A percentile compares a stretch with the other conserved stretches of the same genome.
Evolutionary conservation across 92 coral and sea anemone genomes (phyloP).

Genomic region (Bergia puertoricense): DNA sequence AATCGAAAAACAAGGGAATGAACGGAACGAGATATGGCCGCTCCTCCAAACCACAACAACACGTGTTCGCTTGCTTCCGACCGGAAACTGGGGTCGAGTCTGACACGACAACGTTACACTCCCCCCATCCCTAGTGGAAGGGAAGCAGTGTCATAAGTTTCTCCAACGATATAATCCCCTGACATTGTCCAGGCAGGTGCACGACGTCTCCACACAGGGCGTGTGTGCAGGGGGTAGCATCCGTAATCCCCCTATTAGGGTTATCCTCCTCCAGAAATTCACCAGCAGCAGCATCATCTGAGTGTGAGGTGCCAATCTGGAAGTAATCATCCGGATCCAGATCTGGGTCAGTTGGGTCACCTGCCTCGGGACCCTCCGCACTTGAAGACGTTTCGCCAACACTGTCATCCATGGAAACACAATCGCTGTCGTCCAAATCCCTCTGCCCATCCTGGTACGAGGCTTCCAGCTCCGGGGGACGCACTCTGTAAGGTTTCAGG

Average conservation of each 20-base stretch:
- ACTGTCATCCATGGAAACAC: not conserved
- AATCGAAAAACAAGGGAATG: too few relatives aligned
- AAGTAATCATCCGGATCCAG: not conserved
- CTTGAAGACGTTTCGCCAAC: not conserved
- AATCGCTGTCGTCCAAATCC: not conserved
- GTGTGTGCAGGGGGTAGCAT: not conserved
- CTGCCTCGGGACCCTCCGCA: not conserved
- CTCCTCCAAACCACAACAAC: not conserved
- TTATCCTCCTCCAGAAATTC: not conserved
- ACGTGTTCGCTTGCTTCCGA: too few relatives aligned
- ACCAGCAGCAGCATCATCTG: not conserved
- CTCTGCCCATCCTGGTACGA: not conserved
- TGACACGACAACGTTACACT: not conserved
- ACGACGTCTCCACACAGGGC: slow-evolving; percentile 16
- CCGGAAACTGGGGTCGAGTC: not conserved
- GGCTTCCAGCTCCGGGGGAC: not conserved
- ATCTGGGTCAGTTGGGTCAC: not conserved
- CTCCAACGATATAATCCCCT: slow-evolving; percentile 35
- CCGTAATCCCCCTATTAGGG: not conserved
- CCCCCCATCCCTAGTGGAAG: slow-evolving; percentile 42
- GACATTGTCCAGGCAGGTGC: slow-evolving; percentile 12
- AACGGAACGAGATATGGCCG: too few relatives aligned
- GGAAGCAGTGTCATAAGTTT: slow-evolving; percentile 7
- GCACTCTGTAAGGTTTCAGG: not conserved
- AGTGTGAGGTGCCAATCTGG: not conserved